Percentiles rank a stretch among this genome's conserved stretches.
These are phyloP conservation scores for Nephrocerus scutellatus DNA, from an alignment of 2,888 invertebrate genomes.

Conservation along the genomic window DNA sequence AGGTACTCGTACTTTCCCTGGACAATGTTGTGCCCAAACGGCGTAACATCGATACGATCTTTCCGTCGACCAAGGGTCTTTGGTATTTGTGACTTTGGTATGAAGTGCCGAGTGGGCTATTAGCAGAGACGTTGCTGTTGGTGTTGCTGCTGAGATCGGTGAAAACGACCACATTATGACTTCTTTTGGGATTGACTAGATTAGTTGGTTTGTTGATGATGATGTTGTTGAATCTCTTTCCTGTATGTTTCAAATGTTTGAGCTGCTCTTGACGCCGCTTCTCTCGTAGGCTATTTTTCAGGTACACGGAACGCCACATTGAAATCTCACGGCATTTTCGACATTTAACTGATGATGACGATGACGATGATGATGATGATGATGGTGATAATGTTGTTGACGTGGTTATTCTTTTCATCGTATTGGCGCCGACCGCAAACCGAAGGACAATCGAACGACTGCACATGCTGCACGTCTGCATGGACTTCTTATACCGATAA, in stretches of 20 bases:
- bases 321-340: constrained; percentile 30
- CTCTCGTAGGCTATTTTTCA: constrained; percentile 22
- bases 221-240: constrained; percentile 13
- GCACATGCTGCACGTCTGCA: constrained; percentile 31
- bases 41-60: constrained; percentile 43
- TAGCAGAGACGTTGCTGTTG: constrained; percentile 16
- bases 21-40: constrained; percentile 42
- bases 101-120: too few species aligned
- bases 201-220: constrained; percentile 2
- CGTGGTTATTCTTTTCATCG: too few species aligned
- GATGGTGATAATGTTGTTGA: neutral
- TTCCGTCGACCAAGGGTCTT: constrained; percentile 39
- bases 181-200: neutral
- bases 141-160: constrained; percentile 25
- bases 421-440: constrained; percentile 6
- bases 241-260: constrained; percentile 7
- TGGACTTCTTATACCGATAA: constrained; percentile 21
- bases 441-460: constrained; percentile 28
- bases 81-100: constrained; percentile 20
- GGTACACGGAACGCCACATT: constrained; percentile 29
- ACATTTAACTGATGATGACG: constrained; percentile 24
- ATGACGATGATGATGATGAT: neutral
- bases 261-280: constrained; percentile 17
- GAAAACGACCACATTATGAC: too few species aligned
- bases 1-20: constrained; percentile 19